Evolutionary conservation across 1,140 invertebrate genomes (phyloP), one percentile per base, ranked within the genome.

Genomic region (Gonioctena quinquepunctata): DNA sequence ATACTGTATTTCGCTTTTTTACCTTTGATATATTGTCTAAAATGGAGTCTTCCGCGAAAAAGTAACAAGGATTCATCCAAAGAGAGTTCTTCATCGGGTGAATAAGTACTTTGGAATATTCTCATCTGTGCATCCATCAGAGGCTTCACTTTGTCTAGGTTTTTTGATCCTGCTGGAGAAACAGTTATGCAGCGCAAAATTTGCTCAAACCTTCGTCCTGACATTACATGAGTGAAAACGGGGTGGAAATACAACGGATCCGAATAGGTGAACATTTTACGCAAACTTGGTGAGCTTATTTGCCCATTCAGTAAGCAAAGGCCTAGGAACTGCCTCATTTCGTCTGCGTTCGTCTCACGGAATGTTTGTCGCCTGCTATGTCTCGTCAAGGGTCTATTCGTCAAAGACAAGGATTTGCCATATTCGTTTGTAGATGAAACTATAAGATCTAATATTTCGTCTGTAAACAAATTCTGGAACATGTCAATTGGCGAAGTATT

Each of bases 241-340:
- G 78, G 75, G 33, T 78, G 77, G 66, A 74, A 80, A 73, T 80
- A 72, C 63, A 79, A 60, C 18, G 66, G 52, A 73, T 80, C 69
- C 8, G 72, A 22, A n/a, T n/a, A n/a, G 56, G 33, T 56, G 73
- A 76, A 79, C 2, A 77, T 33, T 26, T 73, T 74, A 69, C 76
- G 49, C 54, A 72, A 69, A 61, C 66, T 59, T 25, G 76, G 70
- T 25, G 48, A 69, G 69, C 75, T 75, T 68, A 77, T 33, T 23
- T 79, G 76, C 26, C 60, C 66, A 62, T 74, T 62, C 18, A 80
- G 70, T 16, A 79, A 65, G 70, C 52, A 66, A 49, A 80, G 69
- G 42, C 77, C 76, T 21, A 79, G 65, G 75, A 79, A 79, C 62
- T 75, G 75, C 66, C 69, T 49, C 48, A 77, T 75, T 70, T 63